Evolutionary conservation across 2,113 vertebrate species (phyloP), one percentile per base, ranked within the genome.

Genomic region (Willisornis vidua): DNA sequence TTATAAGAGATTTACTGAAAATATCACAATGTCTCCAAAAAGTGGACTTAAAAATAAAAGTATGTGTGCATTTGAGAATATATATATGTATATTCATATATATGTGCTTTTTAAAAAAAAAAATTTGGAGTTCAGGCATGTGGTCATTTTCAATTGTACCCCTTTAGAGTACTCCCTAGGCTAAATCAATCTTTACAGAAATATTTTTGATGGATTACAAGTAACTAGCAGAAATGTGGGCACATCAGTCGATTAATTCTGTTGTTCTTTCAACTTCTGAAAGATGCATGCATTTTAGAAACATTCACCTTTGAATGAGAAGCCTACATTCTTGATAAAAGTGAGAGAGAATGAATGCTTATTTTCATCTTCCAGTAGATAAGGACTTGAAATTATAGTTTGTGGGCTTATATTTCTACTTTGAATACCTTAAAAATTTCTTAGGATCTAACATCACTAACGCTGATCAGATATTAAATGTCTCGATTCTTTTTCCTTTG

Each of bases 211-310:
- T 67, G 37, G n/a, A 80, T 81, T 85, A 55, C 1, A 17, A 59
- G 29, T 39, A 79, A 46, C 19, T 68, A 43, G 29, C 4, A 24
- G 35, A 94, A 81, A 87, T 75, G 25, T 91, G 31, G 51, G 19
- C 48, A 63, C 7, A 39, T 62, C 19, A 33, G 48, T 78, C 51
- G 63, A 62, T 68, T 84, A 77, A 87, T 67, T 87, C 70, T 75
- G 39, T 37, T 95, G 25, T 52, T 89, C 41, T 85, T 73, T 79
- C 70, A 89, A 5, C 12, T 85, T 86, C 35, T 48, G 68, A 93
- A 74, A 78, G 74, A 75, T 48, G 26, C 1, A 2, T 35, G 33
- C 7, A 23, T 81, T 79, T 87, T 65, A 80, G 28, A 90, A 45
- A 76, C 3, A 6, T 20, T 54, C 17, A 79, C 19, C 19, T 43